Conservation (phyloP, 2,797 vertebrate genomes). For the Lerista edwardsae region DNA sequence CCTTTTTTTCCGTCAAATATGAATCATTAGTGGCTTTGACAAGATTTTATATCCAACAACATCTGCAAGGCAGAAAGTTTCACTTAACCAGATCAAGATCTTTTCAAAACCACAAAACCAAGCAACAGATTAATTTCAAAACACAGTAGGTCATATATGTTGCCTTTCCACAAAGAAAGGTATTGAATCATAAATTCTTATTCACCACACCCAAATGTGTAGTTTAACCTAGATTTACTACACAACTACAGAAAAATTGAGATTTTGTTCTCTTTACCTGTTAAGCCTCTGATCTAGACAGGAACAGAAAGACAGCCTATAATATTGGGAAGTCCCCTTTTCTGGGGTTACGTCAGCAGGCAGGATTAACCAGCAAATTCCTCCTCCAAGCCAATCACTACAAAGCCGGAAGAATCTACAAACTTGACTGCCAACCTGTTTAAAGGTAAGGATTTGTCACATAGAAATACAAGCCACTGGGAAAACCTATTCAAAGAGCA, state of each 20-base stretch:
- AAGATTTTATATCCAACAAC: slow-evolving; percentile 60
- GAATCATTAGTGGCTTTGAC: slow-evolving; percentile 68
- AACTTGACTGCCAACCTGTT: not conserved
- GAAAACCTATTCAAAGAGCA: not conserved
- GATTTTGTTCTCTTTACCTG: not conserved
- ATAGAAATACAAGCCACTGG: not conserved
- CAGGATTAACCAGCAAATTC: not conserved
- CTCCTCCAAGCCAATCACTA: not conserved
- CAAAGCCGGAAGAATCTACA: not conserved
- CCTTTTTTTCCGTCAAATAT: slow-evolving; percentile 66
- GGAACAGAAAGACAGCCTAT: not conserved
- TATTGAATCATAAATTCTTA: slow-evolving; percentile 29
- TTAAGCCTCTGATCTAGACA: not conserved
- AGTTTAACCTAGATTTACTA: not conserved
- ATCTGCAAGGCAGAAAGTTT: slow-evolving; percentile 66
- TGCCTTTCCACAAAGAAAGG: not conserved
- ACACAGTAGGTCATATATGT: slow-evolving; percentile 45
- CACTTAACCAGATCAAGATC: slow-evolving; percentile 60
- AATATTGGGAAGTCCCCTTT: not conserved
- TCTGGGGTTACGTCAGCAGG: not conserved
- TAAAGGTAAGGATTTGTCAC: not conserved
- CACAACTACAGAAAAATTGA: not conserved
- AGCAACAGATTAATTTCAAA: slow-evolving; percentile 65
- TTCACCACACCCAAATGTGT: slow-evolving; percentile 2
- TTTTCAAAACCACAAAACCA: slow-evolving; percentile 64